Evolutionary conservation across 2,797 vertebrate genomes (phyloP).

Genomic region (Mycteria americana): DNA sequence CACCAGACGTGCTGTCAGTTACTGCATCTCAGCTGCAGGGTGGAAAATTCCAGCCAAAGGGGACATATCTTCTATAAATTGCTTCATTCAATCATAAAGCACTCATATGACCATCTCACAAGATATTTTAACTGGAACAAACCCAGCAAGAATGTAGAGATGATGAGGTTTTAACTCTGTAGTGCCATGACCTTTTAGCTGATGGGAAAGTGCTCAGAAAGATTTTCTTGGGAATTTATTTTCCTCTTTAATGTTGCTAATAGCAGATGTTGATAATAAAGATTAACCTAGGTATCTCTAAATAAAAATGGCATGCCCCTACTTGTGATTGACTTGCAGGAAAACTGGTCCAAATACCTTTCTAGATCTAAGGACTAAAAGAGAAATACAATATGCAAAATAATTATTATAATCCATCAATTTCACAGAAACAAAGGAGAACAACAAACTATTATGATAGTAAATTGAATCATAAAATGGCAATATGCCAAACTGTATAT

Average conservation of each 20-base stretch:
- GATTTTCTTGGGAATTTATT: conserved; percentile 4
- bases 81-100: neutral
- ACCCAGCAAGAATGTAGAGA: neutral
- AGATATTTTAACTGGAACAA: conserved; percentile 1
- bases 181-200: neutral
- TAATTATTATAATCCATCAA: conserved; percentile 4
- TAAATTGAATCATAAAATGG: conserved; percentile 19
- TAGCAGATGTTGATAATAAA: conserved; percentile 15
- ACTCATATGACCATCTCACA: neutral
- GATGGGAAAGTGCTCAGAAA: neutral
- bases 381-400: neutral
- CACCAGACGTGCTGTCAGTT: neutral
- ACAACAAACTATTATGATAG: conserved; percentile 20
- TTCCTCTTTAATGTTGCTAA: conserved; percentile 6
- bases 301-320: neutral
- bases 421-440: conserved; percentile 36
- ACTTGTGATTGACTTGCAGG: neutral
- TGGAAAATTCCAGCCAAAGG: neutral
- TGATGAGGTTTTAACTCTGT: neutral
- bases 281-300: neutral
- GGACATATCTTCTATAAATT: neutral
- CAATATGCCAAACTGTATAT: neutral
- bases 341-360: neutral
- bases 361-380: neutral
- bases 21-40: neutral